A percentile compares a stretch with the other conserved stretches of the same genome.
Evolutionary conservation across 64 coral and sea anemone genomes (phyloP).

Genomic region (Orbicella faveolata): DNA sequence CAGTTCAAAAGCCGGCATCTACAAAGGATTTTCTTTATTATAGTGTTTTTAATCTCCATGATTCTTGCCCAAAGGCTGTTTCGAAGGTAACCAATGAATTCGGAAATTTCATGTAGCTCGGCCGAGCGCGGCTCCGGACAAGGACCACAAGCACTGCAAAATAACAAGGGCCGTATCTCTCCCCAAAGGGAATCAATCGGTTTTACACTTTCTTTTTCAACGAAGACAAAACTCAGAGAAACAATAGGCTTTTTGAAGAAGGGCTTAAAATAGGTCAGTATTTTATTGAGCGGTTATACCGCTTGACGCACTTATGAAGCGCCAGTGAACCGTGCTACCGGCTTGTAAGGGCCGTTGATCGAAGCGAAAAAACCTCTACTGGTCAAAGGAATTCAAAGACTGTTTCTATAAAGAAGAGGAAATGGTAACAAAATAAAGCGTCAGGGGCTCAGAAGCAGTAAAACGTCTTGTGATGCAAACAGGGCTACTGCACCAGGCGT

Average conservation of each 20-base stretch:
- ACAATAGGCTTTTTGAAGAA: slow-evolving; percentile 24
- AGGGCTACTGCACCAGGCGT: slow-evolving; percentile 2
- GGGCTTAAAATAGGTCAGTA: slow-evolving; percentile 32
- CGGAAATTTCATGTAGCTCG: neutral
- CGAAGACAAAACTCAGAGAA: slow-evolving; percentile 30
- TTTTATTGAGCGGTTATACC: slow-evolving; percentile 19
- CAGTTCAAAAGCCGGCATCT: slow-evolving; percentile 45
- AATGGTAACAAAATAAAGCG: neutral
- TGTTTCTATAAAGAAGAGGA: slow-evolving; percentile 5
- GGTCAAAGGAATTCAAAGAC: neutral
- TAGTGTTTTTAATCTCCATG: slow-evolving; percentile 44
- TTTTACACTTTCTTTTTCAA: slow-evolving; percentile 26
- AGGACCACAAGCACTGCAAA: neutral
- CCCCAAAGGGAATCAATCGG: slow-evolving; percentile 13
- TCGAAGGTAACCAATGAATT: slow-evolving; percentile 12
- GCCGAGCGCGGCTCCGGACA: neutral
- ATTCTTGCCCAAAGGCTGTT: slow-evolving; percentile 37
- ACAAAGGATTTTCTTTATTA: slow-evolving; percentile 44
- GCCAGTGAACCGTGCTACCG: slow-evolving; percentile 21
- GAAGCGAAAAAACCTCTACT: neutral
- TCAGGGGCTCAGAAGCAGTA: neutral
- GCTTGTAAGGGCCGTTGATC: neutral
- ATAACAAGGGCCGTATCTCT: neutral
- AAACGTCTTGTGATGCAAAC: neutral
- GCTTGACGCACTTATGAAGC: neutral